A percentile compares a stretch with the other conserved stretches of the same genome.
Conservation (phyloP, 2,113 vertebrate genomes). For the Tyrannus savana region DNA sequence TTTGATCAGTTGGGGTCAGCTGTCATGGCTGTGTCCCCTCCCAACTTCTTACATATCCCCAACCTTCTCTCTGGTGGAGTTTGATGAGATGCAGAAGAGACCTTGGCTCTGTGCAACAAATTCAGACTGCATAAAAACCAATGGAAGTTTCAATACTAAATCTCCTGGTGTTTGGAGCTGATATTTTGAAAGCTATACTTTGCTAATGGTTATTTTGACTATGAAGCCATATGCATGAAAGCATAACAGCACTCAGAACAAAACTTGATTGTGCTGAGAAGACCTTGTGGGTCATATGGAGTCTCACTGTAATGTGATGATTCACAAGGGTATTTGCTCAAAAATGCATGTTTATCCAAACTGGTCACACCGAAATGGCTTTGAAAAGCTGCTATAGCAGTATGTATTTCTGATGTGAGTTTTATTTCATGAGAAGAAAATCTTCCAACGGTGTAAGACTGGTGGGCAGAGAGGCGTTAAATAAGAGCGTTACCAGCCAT, state of each 20-base stretch:
- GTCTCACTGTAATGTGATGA: not conserved
- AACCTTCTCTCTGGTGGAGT: not conserved
- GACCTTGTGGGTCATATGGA: not conserved
- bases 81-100: not conserved
- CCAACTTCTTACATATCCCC: not conserved
- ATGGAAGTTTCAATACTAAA: not conserved
- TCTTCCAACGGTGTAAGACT: not conserved
- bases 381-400: not conserved
- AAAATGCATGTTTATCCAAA: not conserved
- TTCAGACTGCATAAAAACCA: not conserved
- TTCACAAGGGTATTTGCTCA: not conserved
- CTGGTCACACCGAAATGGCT: not conserved
- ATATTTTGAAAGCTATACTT: not conserved
- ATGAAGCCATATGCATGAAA: not conserved
- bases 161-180: not conserved
- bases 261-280: not conserved
- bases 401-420: not conserved
- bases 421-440: not conserved
- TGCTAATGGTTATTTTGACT: not conserved
- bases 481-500: not conserved
- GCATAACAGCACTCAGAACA: not conserved
- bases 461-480: not conserved
- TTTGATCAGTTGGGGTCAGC: too few relatives aligned
- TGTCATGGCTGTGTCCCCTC: not conserved
- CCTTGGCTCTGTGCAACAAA: not conserved